These are phyloP conservation scores for Aptenodytes forsteri DNA, from an alignment of 2,113 vertebrate species.

Conservation along the genomic window DNA sequence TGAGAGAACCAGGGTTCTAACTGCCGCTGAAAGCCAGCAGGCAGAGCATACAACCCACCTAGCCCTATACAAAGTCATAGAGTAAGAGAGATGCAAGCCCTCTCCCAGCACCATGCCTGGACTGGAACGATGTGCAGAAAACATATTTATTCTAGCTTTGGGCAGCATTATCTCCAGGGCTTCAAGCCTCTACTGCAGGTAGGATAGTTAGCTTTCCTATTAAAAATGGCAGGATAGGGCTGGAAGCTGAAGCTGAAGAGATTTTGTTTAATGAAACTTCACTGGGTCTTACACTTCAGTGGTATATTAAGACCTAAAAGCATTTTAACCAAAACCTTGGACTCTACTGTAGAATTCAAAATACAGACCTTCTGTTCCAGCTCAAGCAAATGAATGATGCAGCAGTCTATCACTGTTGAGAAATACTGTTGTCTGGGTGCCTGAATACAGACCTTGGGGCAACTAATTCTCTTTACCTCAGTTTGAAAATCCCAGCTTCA, in stretches of 20 bases:
- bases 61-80: background rate
- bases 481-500: background rate
- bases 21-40: background rate
- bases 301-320: background rate
- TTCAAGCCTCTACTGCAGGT: background rate
- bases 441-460: background rate
- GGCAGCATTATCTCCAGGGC: background rate
- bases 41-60: background rate
- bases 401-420: background rate
- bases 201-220: background rate
- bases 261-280: background rate
- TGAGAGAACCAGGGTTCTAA: background rate
- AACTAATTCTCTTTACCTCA: background rate
- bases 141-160: background rate
- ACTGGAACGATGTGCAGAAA: background rate
- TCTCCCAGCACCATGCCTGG: background rate
- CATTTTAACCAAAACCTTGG: background rate
- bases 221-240: background rate
- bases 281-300: background rate
- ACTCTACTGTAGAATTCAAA: background rate
- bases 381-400: background rate
- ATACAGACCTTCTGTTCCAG: background rate
- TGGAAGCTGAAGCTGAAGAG: background rate
- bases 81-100: background rate
- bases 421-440: background rate